Base-by-base conservation (phyloP, 2,888 invertebrate species). In the Caenorhabditis parvicauda region DNA sequence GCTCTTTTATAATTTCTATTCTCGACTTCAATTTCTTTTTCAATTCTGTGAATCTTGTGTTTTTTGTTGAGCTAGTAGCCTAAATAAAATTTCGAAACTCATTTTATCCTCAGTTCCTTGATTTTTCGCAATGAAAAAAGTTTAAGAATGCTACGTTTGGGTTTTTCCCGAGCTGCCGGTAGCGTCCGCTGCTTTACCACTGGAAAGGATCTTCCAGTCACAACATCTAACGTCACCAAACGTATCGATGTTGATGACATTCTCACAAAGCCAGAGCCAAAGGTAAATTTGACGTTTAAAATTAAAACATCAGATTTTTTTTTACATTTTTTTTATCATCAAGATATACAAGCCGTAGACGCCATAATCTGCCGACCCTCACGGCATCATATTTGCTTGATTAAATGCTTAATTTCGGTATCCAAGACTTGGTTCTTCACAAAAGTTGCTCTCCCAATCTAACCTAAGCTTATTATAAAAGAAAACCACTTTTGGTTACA, bases 241-340 rank as follows among this genome's bases (percentile, higher is more conserved):
- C 54, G 69, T 29, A 70, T 74, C 50, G 67, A 73, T 27, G 48
- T 75, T 22, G 62, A 72, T 35, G 73, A 70, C 42, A 64, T 75
- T 38, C 67, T 74, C 41, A 73, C 70, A 14, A 54, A 64, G 28
- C 47, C 60, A 9, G 44, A 64, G 24, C 50, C 41, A 12, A 73
- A 72, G 58, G 67, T 67, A 27, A 25, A 27, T 39, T 54, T 41
- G 3, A 14, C 4, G 35, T 28, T 32, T 37, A 35, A 9, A 42
- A 25, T 22, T 25, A 28, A 25, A n/a, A 24, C 7, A 21, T n/a
- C n/a, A n/a, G n/a, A 7, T 9, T 45, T 49, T 14, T 41, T n/a
- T 25, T n/a, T n/a, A 35, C 42, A 25, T 19, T 47, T n/a, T 27
- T 3, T 25, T 21, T 21, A 47, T 32, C 39, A 44, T n/a, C 17